Evolutionary conservation across 2,797 vertebrate genomes (phyloP), one percentile per base, ranked within the genome.

Genomic region (Pangasius sanitwongsei): DNA sequence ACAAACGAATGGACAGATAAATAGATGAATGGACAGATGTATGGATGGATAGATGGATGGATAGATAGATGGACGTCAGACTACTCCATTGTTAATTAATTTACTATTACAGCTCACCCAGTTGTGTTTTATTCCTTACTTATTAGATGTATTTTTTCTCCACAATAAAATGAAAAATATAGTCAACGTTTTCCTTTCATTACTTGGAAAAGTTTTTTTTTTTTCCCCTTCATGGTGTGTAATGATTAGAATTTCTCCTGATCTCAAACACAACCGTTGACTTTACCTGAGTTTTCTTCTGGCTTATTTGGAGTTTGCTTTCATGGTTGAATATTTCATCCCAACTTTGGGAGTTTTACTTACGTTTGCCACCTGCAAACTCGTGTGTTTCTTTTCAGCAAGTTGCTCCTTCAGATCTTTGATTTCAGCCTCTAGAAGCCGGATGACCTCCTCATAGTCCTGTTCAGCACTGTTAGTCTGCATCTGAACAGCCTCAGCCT

Each of bases 361-460:
- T n/a, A 95, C 95, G 89, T 95, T 95, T 9, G 90, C 89, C 61
- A 95, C 90, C 89, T 97, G 97, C 57, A 92, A 88, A 89, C 93
- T 91, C 0, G 93, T 94, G 70, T 94, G 94, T 90, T 96, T 97
- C 89, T 95, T 97, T 69, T 93, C 94, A 0, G 87, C 90, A 89
- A 98, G 92, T 93, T 98, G 96, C 87, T 95, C 97, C 94, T 98
- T 98, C 89, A 98, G 95, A 93, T 98, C 98, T 82, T 89, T 95
- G 93, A 98, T 98, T 92, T 98, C 98, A 0, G 97, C 96, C 92
- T 98, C 97, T 91, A 98, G 95, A 83, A 98, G 95, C 90, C 96
- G 96, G 91, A 98, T 97, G 70, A 98, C 98, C 92, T 98, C 97
- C 93, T 98, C 97, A 0, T 98, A 98, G 95, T 98, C 98, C 93